These are phyloP conservation scores for Sinella curviseta DNA, from an alignment of 1,140 invertebrate genomes.

Conservation along the genomic window DNA sequence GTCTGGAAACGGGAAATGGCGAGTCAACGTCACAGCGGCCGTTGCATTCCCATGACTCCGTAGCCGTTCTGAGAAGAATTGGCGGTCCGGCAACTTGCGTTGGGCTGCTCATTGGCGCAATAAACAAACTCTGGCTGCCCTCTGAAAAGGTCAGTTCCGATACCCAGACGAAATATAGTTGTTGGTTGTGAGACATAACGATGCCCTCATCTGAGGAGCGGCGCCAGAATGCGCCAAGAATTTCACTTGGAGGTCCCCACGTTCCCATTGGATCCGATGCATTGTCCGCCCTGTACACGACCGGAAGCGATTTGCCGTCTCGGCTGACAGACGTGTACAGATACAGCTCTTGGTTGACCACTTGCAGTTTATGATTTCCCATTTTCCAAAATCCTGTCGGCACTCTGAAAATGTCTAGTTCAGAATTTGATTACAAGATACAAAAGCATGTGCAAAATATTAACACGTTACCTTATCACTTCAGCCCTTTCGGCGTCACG, in stretches of 20 bases:
- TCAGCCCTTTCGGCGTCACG: too few species aligned
- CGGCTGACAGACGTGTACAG: too few species aligned
- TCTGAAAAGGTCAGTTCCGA: not conserved
- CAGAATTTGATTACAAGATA: too few species aligned
- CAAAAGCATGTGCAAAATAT: too few species aligned
- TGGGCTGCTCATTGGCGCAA: constrained; percentile 37
- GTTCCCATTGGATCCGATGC: constrained; percentile 32
- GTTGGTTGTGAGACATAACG: not conserved
- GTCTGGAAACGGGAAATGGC: constrained; percentile 12
- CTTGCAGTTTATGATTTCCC: too few species aligned
- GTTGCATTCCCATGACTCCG: constrained; percentile 34
- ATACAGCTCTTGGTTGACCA: too few species aligned
- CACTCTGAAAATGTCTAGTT: too few species aligned
- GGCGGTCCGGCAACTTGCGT: constrained; percentile 1
- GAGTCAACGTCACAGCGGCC: constrained; percentile 18
- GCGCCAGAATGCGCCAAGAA: constrained; percentile 22
- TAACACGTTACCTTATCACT: too few species aligned
- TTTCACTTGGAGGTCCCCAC: constrained; percentile 17
- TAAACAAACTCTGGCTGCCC: constrained; percentile 30
- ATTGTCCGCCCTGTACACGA: constrained; percentile 36
- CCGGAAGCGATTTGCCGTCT: too few species aligned
- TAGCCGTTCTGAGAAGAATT: constrained; percentile 26
- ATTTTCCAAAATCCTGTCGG: too few species aligned
- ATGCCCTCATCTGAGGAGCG: too few species aligned
- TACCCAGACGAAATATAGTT: constrained; percentile 26